A percentile compares a stretch with the other conserved stretches of the same genome.
Evolutionary conservation across 30 jellyfish, hydroid and myxozoan genomes (phyloP).

Genomic region (Hydra vulgaris): DNA sequence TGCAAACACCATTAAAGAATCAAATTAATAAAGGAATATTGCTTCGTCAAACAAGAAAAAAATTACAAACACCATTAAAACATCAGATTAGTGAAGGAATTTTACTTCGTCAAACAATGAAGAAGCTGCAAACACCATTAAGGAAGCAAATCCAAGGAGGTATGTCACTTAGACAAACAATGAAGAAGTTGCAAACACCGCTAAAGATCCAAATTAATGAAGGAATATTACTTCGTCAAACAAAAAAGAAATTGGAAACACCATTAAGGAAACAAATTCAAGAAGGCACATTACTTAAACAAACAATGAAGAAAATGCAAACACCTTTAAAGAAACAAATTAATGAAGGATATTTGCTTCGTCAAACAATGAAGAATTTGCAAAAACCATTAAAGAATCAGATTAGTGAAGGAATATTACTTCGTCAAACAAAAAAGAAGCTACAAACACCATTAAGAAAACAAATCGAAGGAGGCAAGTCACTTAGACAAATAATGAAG

Average conservation of each 20-base stretch:
- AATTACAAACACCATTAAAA: conserved; percentile 52
- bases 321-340: background rate
- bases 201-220: too few species aligned
- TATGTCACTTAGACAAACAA: too few species aligned
- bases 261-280: conserved; percentile 52
- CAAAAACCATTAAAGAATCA: conserved; percentile 28
- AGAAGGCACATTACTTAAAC: conserved; percentile 20
- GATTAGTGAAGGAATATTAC: conserved; percentile 30
- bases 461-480: conserved; percentile 34
- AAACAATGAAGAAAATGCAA: conserved; percentile 22
- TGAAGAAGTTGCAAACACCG: too few species aligned
- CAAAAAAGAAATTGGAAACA: too few species aligned
- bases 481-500: conserved; percentile 27
- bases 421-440: conserved; percentile 42
- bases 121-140: conserved; percentile 51
- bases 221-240: too few species aligned
- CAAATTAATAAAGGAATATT: conserved; percentile 34
- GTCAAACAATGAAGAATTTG: background rate
- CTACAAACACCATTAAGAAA: conserved; percentile 52
- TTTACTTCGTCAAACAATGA: conserved; percentile 31
- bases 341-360: background rate
- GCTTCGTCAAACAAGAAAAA: conserved; percentile 34
- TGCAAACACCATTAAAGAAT: conserved; percentile 52
- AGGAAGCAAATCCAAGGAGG: conserved; percentile 41
- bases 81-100: conserved; percentile 37